A percentile compares a stretch with the other conserved stretches of the same genome.
Conservation (phyloP, 2,888 invertebrate genomes). For the Colletes collaris region DNA sequence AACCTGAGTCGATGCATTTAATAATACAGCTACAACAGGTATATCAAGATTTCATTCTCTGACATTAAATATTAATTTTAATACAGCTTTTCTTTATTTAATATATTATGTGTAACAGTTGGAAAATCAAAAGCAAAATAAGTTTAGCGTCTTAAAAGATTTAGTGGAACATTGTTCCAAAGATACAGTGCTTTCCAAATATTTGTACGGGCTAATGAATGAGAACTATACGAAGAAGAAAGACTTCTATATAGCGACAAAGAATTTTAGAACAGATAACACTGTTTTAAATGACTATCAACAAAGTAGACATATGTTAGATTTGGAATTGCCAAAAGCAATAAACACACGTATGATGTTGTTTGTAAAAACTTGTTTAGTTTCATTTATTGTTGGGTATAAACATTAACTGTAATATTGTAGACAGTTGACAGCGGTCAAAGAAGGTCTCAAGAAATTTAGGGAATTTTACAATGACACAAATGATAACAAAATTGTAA, state of each 20-base stretch:
- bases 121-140: slow-evolving; percentile 53
- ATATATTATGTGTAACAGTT: slow-evolving; percentile 40
- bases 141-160: slow-evolving; percentile 47
- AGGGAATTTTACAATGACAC: slow-evolving; percentile 55
- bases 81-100: not conserved
- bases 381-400: not conserved
- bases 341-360: slow-evolving; percentile 63
- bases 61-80: too few relatives aligned
- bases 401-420: slow-evolving; percentile 25
- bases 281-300: slow-evolving; percentile 66
- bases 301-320: slow-evolving; percentile 62
- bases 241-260: slow-evolving; percentile 65
- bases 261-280: slow-evolving; percentile 66
- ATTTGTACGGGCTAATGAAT: slow-evolving; percentile 59
- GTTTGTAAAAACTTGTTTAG: not conserved
- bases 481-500: slow-evolving; percentile 44
- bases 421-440: slow-evolving; percentile 58
- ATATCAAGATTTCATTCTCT: slow-evolving; percentile 15
- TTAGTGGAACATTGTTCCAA: slow-evolving; percentile 64
- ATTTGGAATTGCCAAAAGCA: slow-evolving; percentile 65
- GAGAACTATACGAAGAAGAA: slow-evolving; percentile 57
- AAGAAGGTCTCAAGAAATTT: slow-evolving; percentile 57
- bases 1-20: slow-evolving; percentile 27
- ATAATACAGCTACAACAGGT: slow-evolving; percentile 59
- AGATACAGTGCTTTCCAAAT: slow-evolving; percentile 54